Evolutionary conservation across 2,113 vertebrate genomes (phyloP), one percentile per base, ranked within the genome.

Genomic region (Gasterosteus aculeatus): DNA sequence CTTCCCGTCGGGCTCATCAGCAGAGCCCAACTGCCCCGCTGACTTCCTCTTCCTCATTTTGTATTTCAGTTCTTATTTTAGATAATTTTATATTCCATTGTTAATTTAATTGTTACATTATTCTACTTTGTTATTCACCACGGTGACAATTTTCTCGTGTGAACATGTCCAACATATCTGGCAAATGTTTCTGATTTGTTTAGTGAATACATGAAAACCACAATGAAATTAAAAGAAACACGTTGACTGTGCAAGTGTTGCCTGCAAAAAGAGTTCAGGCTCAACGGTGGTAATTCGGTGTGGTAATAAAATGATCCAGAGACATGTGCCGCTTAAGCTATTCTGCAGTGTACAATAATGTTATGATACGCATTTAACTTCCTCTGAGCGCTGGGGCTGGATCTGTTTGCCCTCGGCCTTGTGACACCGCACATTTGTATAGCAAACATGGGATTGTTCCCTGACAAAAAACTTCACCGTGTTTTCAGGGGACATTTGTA

Each of bases 351-450:
- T 38, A 46, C 18, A 67, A n/a, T 63, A 4, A 38, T 47, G 19
- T 74, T 42, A 16, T 51, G n/a, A 54, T 61, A 47, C 69, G 31
- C 75, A 7, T 77, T 46, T 47, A 72, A 47, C 53, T 3, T 9
- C 9, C 6, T 15, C 3, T 64, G 57, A 75, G 29, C n/a, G 51
- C 54, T 54, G 53, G 10, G 31, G 41, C 49, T 72, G 33, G 16
- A 61, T 60, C 38, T 57, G 71, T 60, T 75, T 81, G 33, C 46
- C 41, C 5, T 72, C 18, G 54, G 44, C n/a, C 66, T 44, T 8
- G 44, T 66, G 39, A 60, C 39, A 58, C 22, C 42, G 29, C 10
- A 49, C 22, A 26, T 26, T 77, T 19, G 53, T 3, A 58, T 15
- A 46, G 29, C 26, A 53, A 69, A 44, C 4, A 33, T 18, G 7